phyloP scores from a whole-genome alignment of 2,888 invertebrate genomes.

The Cantharis flavilabris region DNA sequence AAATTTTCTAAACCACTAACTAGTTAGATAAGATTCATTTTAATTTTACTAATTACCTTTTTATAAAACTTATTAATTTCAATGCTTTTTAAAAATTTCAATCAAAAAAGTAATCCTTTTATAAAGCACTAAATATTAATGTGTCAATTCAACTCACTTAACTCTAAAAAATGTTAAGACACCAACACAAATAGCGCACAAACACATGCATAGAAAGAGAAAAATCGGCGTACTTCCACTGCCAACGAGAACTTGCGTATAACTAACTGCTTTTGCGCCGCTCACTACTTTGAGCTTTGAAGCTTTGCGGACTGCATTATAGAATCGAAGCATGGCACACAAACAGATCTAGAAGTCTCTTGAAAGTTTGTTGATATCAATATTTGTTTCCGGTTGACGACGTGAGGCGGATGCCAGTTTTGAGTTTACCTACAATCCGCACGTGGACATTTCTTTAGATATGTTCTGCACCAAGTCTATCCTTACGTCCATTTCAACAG shows the following conservation, averaged over 20 bases:
- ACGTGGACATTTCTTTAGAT: conserved; percentile 42
- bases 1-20: conserved; percentile 15
- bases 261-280: conserved; percentile 42
- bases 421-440: conserved; percentile 41
- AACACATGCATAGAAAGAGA: conserved; percentile 26
- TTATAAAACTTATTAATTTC: background rate
- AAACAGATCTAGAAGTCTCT: conserved; percentile 24
- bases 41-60: background rate
- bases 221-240: conserved; percentile 26
- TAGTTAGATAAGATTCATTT: background rate
- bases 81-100: background rate
- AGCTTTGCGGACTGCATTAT: conserved; percentile 45
- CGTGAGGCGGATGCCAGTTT: conserved; percentile 47
- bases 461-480: conserved; percentile 38
- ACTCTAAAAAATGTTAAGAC: background rate
- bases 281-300: conserved; percentile 42
- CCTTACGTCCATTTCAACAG: conserved; percentile 47
- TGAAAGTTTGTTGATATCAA: conserved; percentile 41
- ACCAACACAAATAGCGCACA: conserved; percentile 26
- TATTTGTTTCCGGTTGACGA: conserved; percentile 42
- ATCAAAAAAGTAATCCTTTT: background rate
- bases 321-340: conserved; percentile 31
- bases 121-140: background rate
- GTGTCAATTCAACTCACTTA: background rate
- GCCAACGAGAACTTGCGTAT: conserved; percentile 39